Evolutionary conservation across 2,797 vertebrate species (phyloP), one percentile per base, ranked within the genome.

Genomic region (Gephyroberyx darwinii): DNA sequence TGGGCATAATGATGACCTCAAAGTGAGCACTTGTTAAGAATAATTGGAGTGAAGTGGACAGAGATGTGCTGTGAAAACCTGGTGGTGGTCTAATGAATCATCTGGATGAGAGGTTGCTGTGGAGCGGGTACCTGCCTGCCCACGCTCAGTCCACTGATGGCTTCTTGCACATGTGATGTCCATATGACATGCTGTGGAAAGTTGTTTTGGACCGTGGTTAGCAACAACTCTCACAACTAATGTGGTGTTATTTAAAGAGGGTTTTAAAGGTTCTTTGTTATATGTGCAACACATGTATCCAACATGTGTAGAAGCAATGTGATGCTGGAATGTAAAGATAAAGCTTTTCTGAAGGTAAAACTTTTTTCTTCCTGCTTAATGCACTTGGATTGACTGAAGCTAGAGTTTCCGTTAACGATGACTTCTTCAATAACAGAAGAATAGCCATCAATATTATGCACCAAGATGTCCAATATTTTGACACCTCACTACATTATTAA

Each of bases 1-100:
- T 52, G 56, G 43, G 60, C 45, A 53, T 71, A 64, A 85, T 77
- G 51, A 76, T 76, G 75, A 85, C 82, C 70, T 85, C 67, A 10
- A 43, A 81, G 74, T 70, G 68, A 72, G 63, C 62, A 47, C 77
- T 84, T 83, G 81, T 87, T 84, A 78, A 61, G 71, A 68, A 79
- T 84, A 83, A 87, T 86, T 88, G 80, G 68, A 77, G 69, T 74
- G 71, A 83, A 83, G 73, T 83, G 76, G 82, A 80, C 59, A 76
- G 65, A 79, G 64, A 56, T 69, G 77, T 41, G 5, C 63, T 69
- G 69, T 71, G 67, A 86, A 83, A 85, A 78, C 74, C 69, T 63
- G 50, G 50, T 33, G 30, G 52, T 31, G 54, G 54, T 71, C 70
- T 79, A 80, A 86, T 85, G 75, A 86, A 76, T 85, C 64, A 80